Percentiles rank a stretch among this genome's conserved stretches.
These are phyloP conservation scores for Lerema accius DNA, from an alignment of 1,140 invertebrate genomes.

Conservation along the genomic window DNA sequence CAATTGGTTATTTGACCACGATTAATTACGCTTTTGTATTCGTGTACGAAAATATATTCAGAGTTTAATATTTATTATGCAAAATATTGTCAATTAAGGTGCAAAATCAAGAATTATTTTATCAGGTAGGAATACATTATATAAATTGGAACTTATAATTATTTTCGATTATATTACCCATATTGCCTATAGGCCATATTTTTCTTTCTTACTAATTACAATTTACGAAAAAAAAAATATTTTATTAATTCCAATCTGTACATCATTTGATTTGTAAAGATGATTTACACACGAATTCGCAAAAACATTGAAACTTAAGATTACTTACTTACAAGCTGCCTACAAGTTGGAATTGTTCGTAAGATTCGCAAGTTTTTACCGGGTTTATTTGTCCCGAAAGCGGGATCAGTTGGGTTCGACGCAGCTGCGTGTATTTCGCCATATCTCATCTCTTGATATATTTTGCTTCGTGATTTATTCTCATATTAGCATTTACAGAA, in stretches of 20 bases:
- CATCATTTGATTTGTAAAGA: no score
- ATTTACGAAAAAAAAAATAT: no score
- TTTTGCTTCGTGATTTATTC: conserved; percentile 26
- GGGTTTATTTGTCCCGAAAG: conserved; percentile 65
- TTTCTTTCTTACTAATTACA: no score
- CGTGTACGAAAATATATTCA: not conserved
- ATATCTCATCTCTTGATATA: conserved; percentile 61
- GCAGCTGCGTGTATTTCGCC: conserved; percentile 62
- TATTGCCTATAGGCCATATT: no score
- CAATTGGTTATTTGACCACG: conserved; percentile 14
- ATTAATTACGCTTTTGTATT: conserved; percentile 21
- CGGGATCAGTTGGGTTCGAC: conserved; percentile 62
- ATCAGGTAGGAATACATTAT: no score
- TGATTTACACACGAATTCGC: no score
- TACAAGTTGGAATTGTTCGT: conserved; percentile 63
- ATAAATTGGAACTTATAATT: no score
- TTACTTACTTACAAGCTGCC: conserved; percentile 47
- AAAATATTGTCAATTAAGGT: no score
- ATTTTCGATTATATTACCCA: no score
- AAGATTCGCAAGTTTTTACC: conserved; percentile 63
- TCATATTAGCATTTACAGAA: conserved; percentile 31
- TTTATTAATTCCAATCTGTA: no score
- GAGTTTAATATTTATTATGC: no score
- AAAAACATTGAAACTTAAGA: conserved; percentile 53
- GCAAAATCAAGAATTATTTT: no score